Conservation (phyloP, 1,140 invertebrate genomes). For the Trachymyrmex septentrionalis region DNA sequence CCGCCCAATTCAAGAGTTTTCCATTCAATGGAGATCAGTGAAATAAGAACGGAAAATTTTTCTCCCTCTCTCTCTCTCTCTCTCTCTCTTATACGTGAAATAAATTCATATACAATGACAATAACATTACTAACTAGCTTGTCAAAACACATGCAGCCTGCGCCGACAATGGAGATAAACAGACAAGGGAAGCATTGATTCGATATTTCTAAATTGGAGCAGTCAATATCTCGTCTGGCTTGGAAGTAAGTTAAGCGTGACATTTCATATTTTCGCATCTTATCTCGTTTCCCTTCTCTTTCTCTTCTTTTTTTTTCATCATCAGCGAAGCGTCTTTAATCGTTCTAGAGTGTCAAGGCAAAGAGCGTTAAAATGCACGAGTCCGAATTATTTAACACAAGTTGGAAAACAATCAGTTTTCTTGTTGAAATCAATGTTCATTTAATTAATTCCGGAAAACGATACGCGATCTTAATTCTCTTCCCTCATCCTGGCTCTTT, state of each 20-base stretch:
- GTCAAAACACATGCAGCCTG: slow-evolving; percentile 8
- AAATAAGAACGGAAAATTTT: neutral
- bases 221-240: neutral
- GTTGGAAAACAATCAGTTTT: neutral
- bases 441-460: slow-evolving; percentile 4
- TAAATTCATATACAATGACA: neutral
- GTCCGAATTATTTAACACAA: neutral
- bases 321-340: neutral
- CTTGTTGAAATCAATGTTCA: no score
- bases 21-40: slow-evolving; percentile 32
- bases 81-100: neutral
- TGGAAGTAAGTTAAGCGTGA: slow-evolving; percentile 10
- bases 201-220: slow-evolving; percentile 22
- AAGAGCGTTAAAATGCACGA: neutral
- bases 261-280: neutral
- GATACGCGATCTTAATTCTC: no score
- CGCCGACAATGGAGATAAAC: slow-evolving; percentile 35
- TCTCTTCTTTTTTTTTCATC: neutral
- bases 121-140: neutral
- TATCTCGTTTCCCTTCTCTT: neutral
- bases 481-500: no score
- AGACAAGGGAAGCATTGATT: slow-evolving; percentile 17
- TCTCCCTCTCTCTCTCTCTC: neutral
- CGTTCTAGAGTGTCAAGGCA: slow-evolving; percentile 16
- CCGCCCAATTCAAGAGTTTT: slow-evolving; percentile 37